Conservation (phyloP, 2,113 vertebrate species). For the Chamaea fasciata region DNA sequence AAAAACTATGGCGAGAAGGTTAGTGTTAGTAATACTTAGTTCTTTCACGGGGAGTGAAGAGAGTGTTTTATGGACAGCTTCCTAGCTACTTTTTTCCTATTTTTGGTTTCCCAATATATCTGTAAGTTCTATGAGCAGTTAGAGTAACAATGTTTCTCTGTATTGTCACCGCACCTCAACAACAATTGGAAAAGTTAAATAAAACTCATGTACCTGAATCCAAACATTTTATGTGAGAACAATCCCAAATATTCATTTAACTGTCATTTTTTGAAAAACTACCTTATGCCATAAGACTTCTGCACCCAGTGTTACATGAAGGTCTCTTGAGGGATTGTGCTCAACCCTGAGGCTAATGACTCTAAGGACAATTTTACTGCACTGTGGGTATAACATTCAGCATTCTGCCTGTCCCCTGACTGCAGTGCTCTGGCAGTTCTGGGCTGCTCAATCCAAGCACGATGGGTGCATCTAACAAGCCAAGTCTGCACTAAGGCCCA, state of each 20-base stretch:
- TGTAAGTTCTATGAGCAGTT: neutral
- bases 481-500: neutral
- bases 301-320: neutral
- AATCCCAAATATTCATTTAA: neutral
- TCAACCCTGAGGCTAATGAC: too few species aligned
- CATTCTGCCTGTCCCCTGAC: neutral
- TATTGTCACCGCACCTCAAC: neutral
- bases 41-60: neutral
- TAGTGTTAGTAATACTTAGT: neutral
- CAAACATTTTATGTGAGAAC: neutral
- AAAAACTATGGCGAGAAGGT: neutral
- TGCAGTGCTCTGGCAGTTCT: neutral
- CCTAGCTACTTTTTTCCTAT: neutral
- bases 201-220: neutral
- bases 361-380: neutral
- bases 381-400: neutral
- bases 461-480: neutral
- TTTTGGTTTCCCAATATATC: neutral
- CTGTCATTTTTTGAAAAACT: neutral
- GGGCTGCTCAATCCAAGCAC: neutral
- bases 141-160: neutral
- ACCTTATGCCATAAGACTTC: neutral
- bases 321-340: neutral
- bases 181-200: neutral
- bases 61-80: neutral